Percentiles rank a stretch among this genome's conserved stretches.
phyloP scores from a whole-genome alignment of 2,888 invertebrate species.

The Nebria salina region DNA sequence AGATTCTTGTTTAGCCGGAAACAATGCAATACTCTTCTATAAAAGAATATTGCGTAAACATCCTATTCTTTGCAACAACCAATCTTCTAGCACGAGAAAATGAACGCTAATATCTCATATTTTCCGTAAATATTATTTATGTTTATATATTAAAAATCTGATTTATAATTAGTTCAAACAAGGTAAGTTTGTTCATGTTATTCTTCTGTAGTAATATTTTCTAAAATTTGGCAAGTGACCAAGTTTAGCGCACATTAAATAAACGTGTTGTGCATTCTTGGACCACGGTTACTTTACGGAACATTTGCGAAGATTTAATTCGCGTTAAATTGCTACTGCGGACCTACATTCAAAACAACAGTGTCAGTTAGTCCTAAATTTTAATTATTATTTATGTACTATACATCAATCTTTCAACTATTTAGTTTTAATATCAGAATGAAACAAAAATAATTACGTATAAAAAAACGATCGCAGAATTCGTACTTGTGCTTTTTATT shows the following conservation, averaged over 20 bases:
- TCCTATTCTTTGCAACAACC: too few species aligned
- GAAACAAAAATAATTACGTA: too few species aligned
- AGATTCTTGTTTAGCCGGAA: too few species aligned
- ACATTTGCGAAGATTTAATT: neutral
- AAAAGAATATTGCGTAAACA: too few species aligned
- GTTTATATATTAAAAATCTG: neutral
- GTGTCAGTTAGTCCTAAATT: neutral
- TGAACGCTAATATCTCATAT: too few species aligned
- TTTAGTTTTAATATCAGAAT: too few species aligned
- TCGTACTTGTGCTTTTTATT: too few species aligned
- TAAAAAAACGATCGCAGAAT: too few species aligned
- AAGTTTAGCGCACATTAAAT: neutral
- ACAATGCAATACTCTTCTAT: too few species aligned
- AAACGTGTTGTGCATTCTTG: neutral
- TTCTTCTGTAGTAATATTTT: neutral
- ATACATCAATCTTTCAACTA: too few species aligned
- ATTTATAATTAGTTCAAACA: neutral
- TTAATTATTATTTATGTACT: neutral
- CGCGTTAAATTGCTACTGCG: neutral
- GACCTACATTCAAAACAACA: neutral
- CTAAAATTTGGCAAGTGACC: neutral
- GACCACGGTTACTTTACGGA: neutral
- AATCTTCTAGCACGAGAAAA: too few species aligned
- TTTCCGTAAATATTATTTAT: too few species aligned
- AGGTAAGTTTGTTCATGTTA: neutral